phyloP scores from a whole-genome alignment of 2,113 vertebrate species.

The Thamnaconus septentrionalis region DNA sequence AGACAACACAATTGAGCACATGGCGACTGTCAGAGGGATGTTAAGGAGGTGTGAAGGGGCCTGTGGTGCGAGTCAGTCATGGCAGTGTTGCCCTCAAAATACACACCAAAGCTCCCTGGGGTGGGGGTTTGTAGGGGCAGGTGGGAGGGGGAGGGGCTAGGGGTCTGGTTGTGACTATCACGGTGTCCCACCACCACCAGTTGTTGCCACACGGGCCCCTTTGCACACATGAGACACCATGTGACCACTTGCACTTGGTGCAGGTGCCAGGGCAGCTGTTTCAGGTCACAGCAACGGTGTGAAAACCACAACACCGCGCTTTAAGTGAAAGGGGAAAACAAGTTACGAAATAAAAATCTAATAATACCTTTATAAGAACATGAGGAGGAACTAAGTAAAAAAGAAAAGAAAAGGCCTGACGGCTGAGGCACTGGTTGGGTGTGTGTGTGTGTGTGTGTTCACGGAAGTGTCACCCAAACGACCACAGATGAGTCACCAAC shows the following conservation, averaged over 20 bases:
- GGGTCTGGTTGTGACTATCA: slow-evolving; percentile 7
- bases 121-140: not conserved
- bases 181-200: slow-evolving; percentile 40
- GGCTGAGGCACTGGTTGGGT: too few relatives aligned
- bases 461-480: not conserved
- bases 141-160: too few relatives aligned
- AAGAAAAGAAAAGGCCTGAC: too few relatives aligned
- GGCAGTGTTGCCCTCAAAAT: slow-evolving; percentile 36
- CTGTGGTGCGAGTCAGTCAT: not conserved
- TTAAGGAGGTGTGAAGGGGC: slow-evolving; percentile 24
- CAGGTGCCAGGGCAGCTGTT: slow-evolving; percentile 22
- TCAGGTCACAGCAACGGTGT: slow-evolving; percentile 29
- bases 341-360: too few relatives aligned
- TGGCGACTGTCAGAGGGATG: slow-evolving; percentile 14
- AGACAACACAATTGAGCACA: not conserved
- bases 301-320: slow-evolving; percentile 30
- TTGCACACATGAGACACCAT: slow-evolving; percentile 17
- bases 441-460: too few relatives aligned
- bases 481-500: not conserved
- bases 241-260: slow-evolving; percentile 48
- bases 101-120: slow-evolving; percentile 29
- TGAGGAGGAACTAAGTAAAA: too few relatives aligned
- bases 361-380: too few relatives aligned
- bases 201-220: slow-evolving; percentile 45
- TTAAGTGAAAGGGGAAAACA: too few relatives aligned